Percentiles rank a stretch among this genome's conserved stretches.
These are phyloP conservation scores for Lepidotrigona ventralis DNA, from an alignment of 1,140 invertebrate species.

Conservation along the genomic window DNA sequence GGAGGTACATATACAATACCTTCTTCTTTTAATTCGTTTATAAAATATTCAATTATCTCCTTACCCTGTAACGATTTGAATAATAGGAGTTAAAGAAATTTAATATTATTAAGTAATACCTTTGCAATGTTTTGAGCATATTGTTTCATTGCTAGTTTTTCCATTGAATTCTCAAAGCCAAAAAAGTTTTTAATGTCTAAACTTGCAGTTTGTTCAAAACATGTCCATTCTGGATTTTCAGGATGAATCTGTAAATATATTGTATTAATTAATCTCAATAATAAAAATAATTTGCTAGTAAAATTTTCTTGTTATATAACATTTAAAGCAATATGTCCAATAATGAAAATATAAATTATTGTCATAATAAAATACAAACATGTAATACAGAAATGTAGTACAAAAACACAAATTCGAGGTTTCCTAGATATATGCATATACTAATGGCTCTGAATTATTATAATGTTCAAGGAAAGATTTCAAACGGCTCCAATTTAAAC, in stretches of 20 bases:
- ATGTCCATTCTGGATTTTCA: slow-evolving; percentile 97
- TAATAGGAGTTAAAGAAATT: slow-evolving; percentile 29
- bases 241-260: slow-evolving; percentile 89
- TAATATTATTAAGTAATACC: slow-evolving; percentile 77
- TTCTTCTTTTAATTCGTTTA: slow-evolving; percentile 89
- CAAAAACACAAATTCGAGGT: too few species aligned
- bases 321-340: not conserved
- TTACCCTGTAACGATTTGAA: slow-evolving; percentile 85
- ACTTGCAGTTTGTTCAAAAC: slow-evolving; percentile 96
- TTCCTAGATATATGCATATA: too few species aligned
- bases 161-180: slow-evolving; percentile 96
- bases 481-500: too few species aligned
- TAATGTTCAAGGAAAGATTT: too few species aligned
- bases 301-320: not conserved
- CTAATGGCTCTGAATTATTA: too few species aligned
- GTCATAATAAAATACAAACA: not conserved
- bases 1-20: slow-evolving; percentile 87
- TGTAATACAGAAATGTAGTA: too few species aligned
- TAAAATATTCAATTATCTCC: slow-evolving; percentile 97
- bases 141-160: slow-evolving; percentile 98
- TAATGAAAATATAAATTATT: not conserved
- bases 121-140: slow-evolving; percentile 96
- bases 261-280: not conserved
- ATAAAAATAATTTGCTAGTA: not conserved
- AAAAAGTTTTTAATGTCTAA: slow-evolving; percentile 98